Conservation (phyloP, 2,888 invertebrate species). For the Bibio marci region DNA sequence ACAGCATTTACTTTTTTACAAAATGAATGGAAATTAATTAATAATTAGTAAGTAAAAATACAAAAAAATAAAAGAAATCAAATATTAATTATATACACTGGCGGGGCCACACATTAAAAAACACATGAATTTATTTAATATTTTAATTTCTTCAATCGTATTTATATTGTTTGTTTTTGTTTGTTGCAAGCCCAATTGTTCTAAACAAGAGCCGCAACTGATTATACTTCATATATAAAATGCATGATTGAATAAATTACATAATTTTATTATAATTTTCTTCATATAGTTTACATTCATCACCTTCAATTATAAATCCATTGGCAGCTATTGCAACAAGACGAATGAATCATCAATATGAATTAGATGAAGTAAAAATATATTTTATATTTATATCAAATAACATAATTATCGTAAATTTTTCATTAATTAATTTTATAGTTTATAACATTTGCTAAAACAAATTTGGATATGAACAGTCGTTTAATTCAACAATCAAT, state of each 20-base stretch:
- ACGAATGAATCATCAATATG: slow-evolving; percentile 56
- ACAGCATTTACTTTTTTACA: slow-evolving; percentile 63
- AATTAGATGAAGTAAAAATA: slow-evolving; percentile 50
- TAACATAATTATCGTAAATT: too few species aligned
- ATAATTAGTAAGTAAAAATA: slow-evolving; percentile 61
- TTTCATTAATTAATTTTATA: too few species aligned
- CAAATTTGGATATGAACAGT: too few species aligned
- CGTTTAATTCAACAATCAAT: too few species aligned
- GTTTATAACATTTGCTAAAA: too few species aligned
- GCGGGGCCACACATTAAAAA: background rate
- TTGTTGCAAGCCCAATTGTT: too few species aligned
- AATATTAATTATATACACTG: background rate
- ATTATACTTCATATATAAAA: background rate
- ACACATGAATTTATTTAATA: background rate
- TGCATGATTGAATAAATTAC: background rate
- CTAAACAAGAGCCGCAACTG: too few species aligned
- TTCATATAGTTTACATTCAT: slow-evolving; percentile 49
- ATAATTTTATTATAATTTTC: background rate
- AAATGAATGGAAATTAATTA: slow-evolving; percentile 54
- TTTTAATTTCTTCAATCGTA: too few species aligned
- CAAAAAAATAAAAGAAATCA: too few species aligned
- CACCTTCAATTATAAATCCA: slow-evolving; percentile 51
- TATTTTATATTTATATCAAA: too few species aligned
- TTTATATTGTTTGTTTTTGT: too few species aligned
- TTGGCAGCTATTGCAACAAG: slow-evolving; percentile 55